Evolutionary conservation across 1,140 invertebrate species (phyloP), one percentile per base, ranked within the genome.

Genomic region (Acromyrmex charruanus): DNA sequence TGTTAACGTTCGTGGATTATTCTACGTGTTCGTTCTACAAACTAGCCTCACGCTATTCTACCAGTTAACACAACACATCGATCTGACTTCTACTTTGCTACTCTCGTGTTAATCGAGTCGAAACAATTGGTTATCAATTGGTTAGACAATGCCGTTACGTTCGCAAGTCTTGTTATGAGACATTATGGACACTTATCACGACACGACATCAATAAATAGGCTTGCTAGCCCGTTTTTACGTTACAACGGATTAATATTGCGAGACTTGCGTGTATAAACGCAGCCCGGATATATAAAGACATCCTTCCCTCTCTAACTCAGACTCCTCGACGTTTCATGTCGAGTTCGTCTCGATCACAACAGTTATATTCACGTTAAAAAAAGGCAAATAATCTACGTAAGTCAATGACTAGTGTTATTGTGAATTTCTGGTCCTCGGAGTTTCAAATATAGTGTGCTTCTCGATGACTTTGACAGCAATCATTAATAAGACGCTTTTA

Each of bases 371-470:
- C 39, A 35, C 55, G 28, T 18, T 44, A 2, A 44, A 61, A 63
- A 61, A 84, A 61, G 39, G 14, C 53, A 39, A 63, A 16, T 75
- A 84, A 71, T 86, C 59, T 84, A 68, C 55, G 44, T 85, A 85
- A 61, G 65, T 66, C 59, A 49, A 28, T 68, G 44, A 35, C 28
- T 81, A 82, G 79, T 53, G 53, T 93, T 93, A 94, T 94, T 94
- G 92, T 94, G 91, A 91, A 88, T 90, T 92, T 49, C 86, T 94
- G 93, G 93, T 94, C 93, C 93, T 93, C 92, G 77, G 84, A 91
- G 93, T 94, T 94, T 89, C 87, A 66, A 87, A 88, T 86, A 59
- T 25, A 72, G n/a, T 71, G n/a, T 77, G 14, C 65, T 63, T 80
- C 31, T 68, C 49, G 53, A 68, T 49, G 74, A 79, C 75, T 39